phyloP scores from a whole-genome alignment of 2,888 invertebrate species.

The Pheosia tremula region DNA sequence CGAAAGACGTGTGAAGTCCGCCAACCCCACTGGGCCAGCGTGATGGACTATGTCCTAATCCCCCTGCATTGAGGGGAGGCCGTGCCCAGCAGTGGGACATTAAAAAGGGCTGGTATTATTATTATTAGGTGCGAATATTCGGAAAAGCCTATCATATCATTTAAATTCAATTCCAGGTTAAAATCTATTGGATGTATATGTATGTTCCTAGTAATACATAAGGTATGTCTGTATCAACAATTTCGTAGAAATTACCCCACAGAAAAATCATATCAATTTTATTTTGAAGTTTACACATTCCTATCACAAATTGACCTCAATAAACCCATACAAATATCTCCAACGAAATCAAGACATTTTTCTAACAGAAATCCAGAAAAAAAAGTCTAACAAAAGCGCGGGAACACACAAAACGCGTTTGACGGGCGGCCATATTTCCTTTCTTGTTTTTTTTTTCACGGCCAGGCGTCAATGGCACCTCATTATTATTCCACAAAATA shows the following conservation, averaged over 20 bases:
- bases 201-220: too few species aligned
- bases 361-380: constrained; percentile 39
- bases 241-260: background rate
- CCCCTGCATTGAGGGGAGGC: too few species aligned
- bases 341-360: constrained; percentile 43
- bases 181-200: too few species aligned
- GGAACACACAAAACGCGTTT: constrained; percentile 41
- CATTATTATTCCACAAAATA: constrained; percentile 74
- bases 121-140: too few species aligned
- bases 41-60: too few species aligned
- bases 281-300: constrained; percentile 4
- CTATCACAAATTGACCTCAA: constrained; percentile 37
- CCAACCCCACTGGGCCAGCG: too few species aligned
- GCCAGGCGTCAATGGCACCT: constrained; percentile 65
- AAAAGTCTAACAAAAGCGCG: constrained; percentile 39
- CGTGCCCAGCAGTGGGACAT: too few species aligned
- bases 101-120: too few species aligned
- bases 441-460: constrained; percentile 35
- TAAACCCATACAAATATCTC: constrained; percentile 46
- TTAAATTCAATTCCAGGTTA: too few species aligned
- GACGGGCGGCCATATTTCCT: constrained; percentile 50
- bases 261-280: background rate
- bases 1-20: too few species aligned
- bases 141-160: too few species aligned
- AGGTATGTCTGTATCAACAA: too few species aligned